Evolutionary conservation across 2,888 invertebrate genomes (phyloP).

Genomic region (Saturnia japonica): DNA sequence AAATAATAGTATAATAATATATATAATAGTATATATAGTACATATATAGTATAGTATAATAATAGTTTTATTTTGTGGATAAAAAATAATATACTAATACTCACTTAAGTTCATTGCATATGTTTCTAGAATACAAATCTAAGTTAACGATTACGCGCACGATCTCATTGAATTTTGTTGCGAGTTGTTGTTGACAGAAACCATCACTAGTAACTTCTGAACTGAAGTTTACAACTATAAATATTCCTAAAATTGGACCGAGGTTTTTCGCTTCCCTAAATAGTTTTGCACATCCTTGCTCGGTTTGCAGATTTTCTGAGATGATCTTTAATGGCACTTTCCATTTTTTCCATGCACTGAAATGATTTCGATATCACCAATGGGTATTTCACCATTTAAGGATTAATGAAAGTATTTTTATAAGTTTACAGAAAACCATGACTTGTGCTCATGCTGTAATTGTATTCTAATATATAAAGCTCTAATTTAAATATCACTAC

Average conservation of each 20-base stretch:
- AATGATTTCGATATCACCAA: too few species aligned
- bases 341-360: constrained; percentile 44
- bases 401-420: too few species aligned
- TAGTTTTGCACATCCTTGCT: constrained; percentile 44
- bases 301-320: constrained; percentile 46
- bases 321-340: constrained; percentile 46
- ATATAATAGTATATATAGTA: too few species aligned
- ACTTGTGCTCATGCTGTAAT: too few species aligned
- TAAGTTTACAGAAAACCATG: too few species aligned
- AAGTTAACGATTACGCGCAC: constrained; percentile 47
- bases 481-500: too few species aligned
- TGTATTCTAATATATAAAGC: too few species aligned
- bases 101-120: constrained; percentile 51
- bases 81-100: constrained; percentile 18
- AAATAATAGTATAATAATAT: too few species aligned
- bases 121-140: constrained; percentile 47
- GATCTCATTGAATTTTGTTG: constrained; percentile 43
- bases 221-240: constrained; percentile 40
- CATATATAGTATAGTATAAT: too few species aligned
- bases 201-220: constrained; percentile 28
- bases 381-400: too few species aligned
- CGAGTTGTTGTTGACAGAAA: constrained; percentile 36
- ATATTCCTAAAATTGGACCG: constrained; percentile 54
- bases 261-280: constrained; percentile 46
- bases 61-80: background rate